Percentiles rank a stretch among this genome's conserved stretches.
phyloP scores from a whole-genome alignment of 2,797 vertebrate genomes.

The Tachyglossus aculeatus region DNA sequence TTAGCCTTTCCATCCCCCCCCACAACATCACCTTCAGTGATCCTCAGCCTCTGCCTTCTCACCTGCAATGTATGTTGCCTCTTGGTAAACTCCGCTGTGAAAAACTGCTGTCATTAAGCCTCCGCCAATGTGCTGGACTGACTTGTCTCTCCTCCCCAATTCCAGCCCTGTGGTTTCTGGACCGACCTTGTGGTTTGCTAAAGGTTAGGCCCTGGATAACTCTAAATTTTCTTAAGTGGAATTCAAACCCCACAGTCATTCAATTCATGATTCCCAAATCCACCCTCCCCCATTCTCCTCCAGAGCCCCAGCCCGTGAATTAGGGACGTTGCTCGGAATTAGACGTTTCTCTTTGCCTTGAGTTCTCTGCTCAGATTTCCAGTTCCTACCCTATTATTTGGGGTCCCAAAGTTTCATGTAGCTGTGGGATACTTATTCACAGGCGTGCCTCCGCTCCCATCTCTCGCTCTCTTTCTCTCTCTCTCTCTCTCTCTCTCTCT shows the following conservation, averaged over 20 bases:
- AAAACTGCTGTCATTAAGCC: slow-evolving; percentile 31
- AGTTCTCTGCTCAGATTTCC: too few relatives aligned
- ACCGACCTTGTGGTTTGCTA: slow-evolving; percentile 67
- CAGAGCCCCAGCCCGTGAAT: too few relatives aligned
- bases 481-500: background rate
- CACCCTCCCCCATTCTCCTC: too few relatives aligned
- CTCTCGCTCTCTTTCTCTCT: background rate
- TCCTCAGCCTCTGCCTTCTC: background rate
- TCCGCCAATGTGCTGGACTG: slow-evolving; percentile 42
- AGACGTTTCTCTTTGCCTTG: too few relatives aligned
- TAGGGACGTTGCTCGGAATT: too few relatives aligned
- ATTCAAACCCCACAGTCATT: slow-evolving; percentile 51
- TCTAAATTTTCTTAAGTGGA: slow-evolving; percentile 66
- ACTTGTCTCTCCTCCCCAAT: slow-evolving; percentile 34
- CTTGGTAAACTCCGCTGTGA: background rate
- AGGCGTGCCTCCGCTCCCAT: too few relatives aligned
- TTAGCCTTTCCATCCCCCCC: background rate
- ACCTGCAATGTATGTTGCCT: background rate
- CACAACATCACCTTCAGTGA: background rate
- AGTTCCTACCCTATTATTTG: too few relatives aligned
- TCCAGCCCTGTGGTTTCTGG: slow-evolving; percentile 65
- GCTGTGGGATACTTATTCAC: too few relatives aligned
- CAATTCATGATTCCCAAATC: too few relatives aligned
- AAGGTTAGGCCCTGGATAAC: slow-evolving; percentile 58
- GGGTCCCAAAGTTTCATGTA: too few relatives aligned